phyloP scores from a whole-genome alignment of 2,888 invertebrate genomes.

The Nomada lathburiana region DNA sequence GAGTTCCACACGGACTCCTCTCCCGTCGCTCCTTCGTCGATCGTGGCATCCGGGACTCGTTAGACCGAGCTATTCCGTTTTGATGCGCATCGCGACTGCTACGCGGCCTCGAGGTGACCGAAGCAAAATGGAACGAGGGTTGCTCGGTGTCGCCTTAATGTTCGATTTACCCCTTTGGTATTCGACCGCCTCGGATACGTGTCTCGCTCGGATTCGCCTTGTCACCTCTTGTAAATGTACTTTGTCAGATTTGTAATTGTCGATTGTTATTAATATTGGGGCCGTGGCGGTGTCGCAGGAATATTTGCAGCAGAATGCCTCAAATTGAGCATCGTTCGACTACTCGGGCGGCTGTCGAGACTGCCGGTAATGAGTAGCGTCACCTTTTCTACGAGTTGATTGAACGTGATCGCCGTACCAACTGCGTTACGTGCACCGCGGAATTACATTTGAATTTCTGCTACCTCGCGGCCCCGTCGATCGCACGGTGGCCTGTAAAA shows the following conservation, averaged over 20 bases:
- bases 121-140: constrained; percentile 15
- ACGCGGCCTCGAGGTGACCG: constrained; percentile 15
- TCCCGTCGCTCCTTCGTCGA: constrained; percentile 35
- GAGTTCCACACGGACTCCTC: constrained; percentile 37
- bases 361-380: constrained; percentile 7
- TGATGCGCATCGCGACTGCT: constrained; percentile 34
- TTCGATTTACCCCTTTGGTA: constrained; percentile 13
- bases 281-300: too few species aligned
- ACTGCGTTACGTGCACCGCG: not conserved
- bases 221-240: not conserved
- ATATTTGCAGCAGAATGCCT: constrained; percentile 12
- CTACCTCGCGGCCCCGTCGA: not conserved
- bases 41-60: constrained; percentile 52
- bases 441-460: constrained; percentile 4
- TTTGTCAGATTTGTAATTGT: too few species aligned
- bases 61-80: constrained; percentile 36
- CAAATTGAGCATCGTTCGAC: constrained; percentile 28
- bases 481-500: constrained; percentile 1
- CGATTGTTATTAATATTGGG: too few species aligned
- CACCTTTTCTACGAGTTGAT: constrained; percentile 36
- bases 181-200: not conserved
- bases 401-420: constrained; percentile 15
- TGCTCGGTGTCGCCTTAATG: not conserved
- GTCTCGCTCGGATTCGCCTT: not conserved
- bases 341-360: constrained; percentile 27